Evolutionary conservation across 2,797 vertebrate species (phyloP), one percentile per base, ranked within the genome.

Genomic region (Mus caroli): DNA sequence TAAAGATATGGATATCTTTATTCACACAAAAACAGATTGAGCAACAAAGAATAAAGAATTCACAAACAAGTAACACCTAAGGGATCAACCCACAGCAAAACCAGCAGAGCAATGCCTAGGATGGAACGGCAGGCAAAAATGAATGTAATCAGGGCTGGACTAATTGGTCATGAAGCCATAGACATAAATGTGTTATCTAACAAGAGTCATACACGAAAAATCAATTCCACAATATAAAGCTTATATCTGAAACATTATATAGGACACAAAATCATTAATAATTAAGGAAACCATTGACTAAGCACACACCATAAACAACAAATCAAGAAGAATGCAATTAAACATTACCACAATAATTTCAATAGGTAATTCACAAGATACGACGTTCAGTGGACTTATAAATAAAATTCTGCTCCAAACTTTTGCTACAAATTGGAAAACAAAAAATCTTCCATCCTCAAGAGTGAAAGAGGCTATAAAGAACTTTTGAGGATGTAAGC

Each of bases 361-460:
- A 80, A 91, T 11, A 88, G 71, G 26, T 37, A 84, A 64, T 62
- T 90, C 31, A 94, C 54, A 90, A 93, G 86, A 77, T 85, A 54
- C 56, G 88, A 54, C 56, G 92, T 31, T 43, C 31, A 71, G 54
- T 31, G 67, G 62, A 88, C n/a, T 56, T 79, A n/a, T 78, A 91
- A 90, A 78, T n/a, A 77, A 71, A 60, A 95, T n/a, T 87, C 50
- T 83, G 17, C 52, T 77, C 77, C 40, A 90, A 76, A 56, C 31
- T n/a, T 86, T 69, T 86, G 60, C 6, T 86, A 50, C 43, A 95
- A 88, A 84, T 79, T 77, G 73, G 77, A 86, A 87, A n/a, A 40
- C 22, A 52, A 78, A 94, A 58, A 22, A 17, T 76, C 56, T 76
- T 56, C 19, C 31, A 82, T 77, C 71, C 85, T 77, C 7, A 80